phyloP scores from a whole-genome alignment of 2,113 vertebrate species.

The Amphilophus citrinellus region DNA sequence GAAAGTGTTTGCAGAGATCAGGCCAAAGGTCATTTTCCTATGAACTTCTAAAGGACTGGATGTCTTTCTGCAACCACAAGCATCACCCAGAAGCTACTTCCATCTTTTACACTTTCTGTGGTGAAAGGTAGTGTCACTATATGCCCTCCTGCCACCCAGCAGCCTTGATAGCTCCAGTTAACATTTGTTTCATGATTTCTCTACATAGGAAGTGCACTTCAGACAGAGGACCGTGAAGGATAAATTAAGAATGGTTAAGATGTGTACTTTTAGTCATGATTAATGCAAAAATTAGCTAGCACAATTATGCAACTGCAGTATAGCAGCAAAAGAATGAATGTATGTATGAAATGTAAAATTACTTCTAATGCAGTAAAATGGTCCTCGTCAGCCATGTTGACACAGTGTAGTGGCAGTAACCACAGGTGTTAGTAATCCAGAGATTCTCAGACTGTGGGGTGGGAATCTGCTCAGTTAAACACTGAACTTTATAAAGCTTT shows the following conservation, averaged over 20 bases:
- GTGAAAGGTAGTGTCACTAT: background rate
- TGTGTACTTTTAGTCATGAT: background rate
- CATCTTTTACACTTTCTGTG: background rate
- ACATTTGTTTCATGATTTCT: too few species aligned
- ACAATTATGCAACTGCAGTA: background rate
- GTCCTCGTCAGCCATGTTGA: background rate
- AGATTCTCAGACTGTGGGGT: background rate
- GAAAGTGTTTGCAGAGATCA: background rate
- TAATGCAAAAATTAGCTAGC: background rate
- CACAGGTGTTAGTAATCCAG: background rate
- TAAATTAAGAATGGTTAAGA: background rate
- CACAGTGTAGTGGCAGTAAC: background rate
- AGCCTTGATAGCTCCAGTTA: too few species aligned
- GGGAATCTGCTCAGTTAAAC: background rate
- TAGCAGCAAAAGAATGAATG: background rate
- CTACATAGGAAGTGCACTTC: background rate
- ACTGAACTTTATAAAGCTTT: background rate
- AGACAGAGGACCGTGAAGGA: background rate
- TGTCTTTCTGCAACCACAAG: background rate
- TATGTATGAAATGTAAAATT: background rate
- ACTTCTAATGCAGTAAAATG: background rate
- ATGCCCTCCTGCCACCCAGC: too few species aligned
- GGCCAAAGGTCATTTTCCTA: background rate
- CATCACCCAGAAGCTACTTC: background rate
- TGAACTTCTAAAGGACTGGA: background rate